Base-by-base conservation (phyloP, 2,797 vertebrate species). In the Sphenodon punctatus region DNA sequence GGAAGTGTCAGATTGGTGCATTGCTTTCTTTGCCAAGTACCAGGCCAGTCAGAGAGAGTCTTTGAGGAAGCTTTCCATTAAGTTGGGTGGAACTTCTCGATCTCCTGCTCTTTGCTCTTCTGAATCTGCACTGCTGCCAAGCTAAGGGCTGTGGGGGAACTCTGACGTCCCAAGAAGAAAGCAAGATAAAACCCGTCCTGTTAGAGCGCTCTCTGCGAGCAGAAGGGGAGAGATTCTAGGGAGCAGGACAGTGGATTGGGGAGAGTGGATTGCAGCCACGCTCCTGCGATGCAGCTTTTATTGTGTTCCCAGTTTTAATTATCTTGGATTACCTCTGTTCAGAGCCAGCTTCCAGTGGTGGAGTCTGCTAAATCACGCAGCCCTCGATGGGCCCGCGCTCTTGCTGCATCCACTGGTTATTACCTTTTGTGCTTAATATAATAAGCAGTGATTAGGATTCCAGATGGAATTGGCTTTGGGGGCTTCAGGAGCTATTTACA, bases 401-500 rank as follows among this genome's bases (percentile, higher is more conserved):
- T 67, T 59, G 39, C 71, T 75, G 32, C 78, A 87, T 87, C 78
- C 0, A 0, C 74, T 67, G 19, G 43, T 85, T 86, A 86, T 85
- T 83, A 74, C 61, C 8, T 25, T 88, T 68, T 84, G 77, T 75
- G 73, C 73, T 85, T 89, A 88, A 78, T 88, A 67, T 70, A 91
- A 92, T 85, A 85, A 86, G 72, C 66, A 66, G 1, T 80, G 73
- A 88, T 91, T 87, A 90, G 76, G 67, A 88, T 91, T 88, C 88
- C 81, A 72, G 77, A 76, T 76, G 75, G 87, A 87, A 85, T 78
- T 88, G 74, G 73, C 56, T 87, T 85, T 85, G 66, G 82, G 70
- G 60, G 78, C 73, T 86, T 71, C 39, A 27, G 75, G 73, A 88
- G 53, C 34, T 58, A 66, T 59, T 65, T 74, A 30, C 46, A 38